These are phyloP conservation scores for Myoxocephalus aenaeus DNA, from an alignment of 2,797 vertebrate species.

Conservation along the genomic window DNA sequence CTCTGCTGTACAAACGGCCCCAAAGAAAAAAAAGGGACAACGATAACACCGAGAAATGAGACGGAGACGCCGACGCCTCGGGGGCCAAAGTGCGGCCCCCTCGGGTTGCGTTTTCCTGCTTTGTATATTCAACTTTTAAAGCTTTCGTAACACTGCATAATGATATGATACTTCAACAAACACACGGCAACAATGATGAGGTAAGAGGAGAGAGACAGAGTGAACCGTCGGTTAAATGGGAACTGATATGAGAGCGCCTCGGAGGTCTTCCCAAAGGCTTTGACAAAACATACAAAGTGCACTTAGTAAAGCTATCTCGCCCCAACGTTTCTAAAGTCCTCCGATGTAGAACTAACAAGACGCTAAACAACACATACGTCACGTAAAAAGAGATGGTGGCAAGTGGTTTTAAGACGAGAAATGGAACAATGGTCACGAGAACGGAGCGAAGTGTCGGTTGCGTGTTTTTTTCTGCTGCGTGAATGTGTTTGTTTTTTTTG, in stretches of 20 bases:
- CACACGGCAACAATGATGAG: slow-evolving; percentile 65
- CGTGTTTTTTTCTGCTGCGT: slow-evolving; percentile 55
- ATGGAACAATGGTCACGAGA: slow-evolving; percentile 51
- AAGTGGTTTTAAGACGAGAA: slow-evolving; percentile 66
- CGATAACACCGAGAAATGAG: slow-evolving; percentile 74
- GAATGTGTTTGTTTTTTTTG: slow-evolving; percentile 6
- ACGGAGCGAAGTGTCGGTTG: slow-evolving; percentile 40
- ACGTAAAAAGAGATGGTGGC: slow-evolving; percentile 42
- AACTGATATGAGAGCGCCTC: slow-evolving; percentile 82
- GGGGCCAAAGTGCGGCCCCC: slow-evolving; percentile 36
- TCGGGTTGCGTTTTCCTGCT: slow-evolving; percentile 73
- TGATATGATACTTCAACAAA: slow-evolving; percentile 77
- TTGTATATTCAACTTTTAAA: slow-evolving; percentile 75
- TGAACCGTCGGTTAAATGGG: slow-evolving; percentile 74
- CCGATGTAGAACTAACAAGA: slow-evolving; percentile 51
- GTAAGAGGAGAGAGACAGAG: slow-evolving; percentile 65
- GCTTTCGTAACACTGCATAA: slow-evolving; percentile 84
- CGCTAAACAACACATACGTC: slow-evolving; percentile 32
- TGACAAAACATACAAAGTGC: slow-evolving; percentile 84
- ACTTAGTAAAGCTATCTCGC: slow-evolving; percentile 89
- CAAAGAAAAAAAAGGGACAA: slow-evolving; percentile 45
- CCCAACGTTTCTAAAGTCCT: slow-evolving; percentile 64
- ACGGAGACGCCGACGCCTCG: slow-evolving; percentile 44
- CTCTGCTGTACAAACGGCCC: slow-evolving; percentile 47
- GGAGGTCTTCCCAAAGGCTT: slow-evolving; percentile 63